phyloP scores from a whole-genome alignment of 92 coral and sea anemone species.

The Montipora capitata region DNA sequence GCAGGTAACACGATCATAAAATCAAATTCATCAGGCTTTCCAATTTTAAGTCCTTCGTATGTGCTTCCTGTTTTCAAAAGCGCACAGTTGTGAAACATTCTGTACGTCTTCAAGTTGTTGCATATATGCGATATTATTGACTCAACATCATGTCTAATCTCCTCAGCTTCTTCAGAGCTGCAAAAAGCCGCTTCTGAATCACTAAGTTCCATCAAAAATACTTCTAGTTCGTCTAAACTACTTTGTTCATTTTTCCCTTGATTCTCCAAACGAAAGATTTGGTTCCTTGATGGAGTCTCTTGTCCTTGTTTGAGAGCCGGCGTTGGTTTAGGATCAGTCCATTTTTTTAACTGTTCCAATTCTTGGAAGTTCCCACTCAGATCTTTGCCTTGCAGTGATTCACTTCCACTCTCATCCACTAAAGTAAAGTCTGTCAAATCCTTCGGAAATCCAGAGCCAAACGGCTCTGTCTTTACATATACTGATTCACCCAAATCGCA shows the following conservation, averaged over 20 bases:
- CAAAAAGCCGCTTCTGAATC: conserved; percentile 24
- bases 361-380: background rate
- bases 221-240: conserved; percentile 22
- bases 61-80: conserved; percentile 62
- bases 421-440: background rate
- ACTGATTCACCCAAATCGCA: conserved; percentile 1
- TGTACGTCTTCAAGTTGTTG: conserved; percentile 31
- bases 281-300: conserved; percentile 3
- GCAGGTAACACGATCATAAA: conserved; percentile 54
- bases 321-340: conserved; percentile 6
- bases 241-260: background rate
- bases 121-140: conserved; percentile 22
- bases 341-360: background rate
- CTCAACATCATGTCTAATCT: conserved; percentile 19
- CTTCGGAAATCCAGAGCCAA: background rate
- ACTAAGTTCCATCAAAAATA: conserved; percentile 27
- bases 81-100: conserved; percentile 36
- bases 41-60: conserved; percentile 63
- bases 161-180: conserved; percentile 12
- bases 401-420: background rate
- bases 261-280: conserved; percentile 5
- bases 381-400: conserved; percentile 7
- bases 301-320: background rate
- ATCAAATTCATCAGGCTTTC: conserved; percentile 72
- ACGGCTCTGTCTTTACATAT: conserved; percentile 6